phyloP scores from a whole-genome alignment of 2,113 vertebrate genomes.

The Ancistrus triradiatus region DNA sequence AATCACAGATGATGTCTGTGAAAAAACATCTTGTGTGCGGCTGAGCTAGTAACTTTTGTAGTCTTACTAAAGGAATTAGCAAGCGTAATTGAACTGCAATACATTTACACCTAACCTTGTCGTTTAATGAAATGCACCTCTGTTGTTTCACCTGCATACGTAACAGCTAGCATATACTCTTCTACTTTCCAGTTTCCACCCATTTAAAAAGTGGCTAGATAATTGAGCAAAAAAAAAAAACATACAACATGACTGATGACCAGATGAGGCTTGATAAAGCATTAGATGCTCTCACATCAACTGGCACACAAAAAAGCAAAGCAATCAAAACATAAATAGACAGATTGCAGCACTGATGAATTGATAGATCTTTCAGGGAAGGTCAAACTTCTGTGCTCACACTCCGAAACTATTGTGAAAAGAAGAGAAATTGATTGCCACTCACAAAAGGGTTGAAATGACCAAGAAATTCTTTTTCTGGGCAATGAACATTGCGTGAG shows the following conservation, averaged over 20 bases:
- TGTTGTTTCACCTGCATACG: background rate
- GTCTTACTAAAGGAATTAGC: too few species aligned
- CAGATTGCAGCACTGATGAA: conserved; percentile 68
- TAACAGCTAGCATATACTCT: conserved; percentile 48
- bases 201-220: conserved; percentile 58
- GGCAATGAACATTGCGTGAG: conserved; percentile 69
- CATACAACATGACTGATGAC: conserved; percentile 65
- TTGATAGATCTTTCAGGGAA: conserved; percentile 77
- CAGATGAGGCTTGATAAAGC: conserved; percentile 68
- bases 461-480: conserved; percentile 78
- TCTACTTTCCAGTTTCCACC: conserved; percentile 54
- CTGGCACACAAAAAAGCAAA: conserved; percentile 51
- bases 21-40: too few species aligned
- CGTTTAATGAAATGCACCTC: background rate
- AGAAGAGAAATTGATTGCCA: conserved; percentile 77
- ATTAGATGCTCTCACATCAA: conserved; percentile 67
- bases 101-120: too few species aligned
- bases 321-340: conserved; percentile 78
- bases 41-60: too few species aligned
- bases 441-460: conserved; percentile 76
- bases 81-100: too few species aligned
- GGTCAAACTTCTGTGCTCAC: conserved; percentile 77
- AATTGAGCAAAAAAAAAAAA: conserved; percentile 70
- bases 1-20: too few species aligned
- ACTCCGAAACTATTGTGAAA: conserved; percentile 69